phyloP scores from a whole-genome alignment of 2,888 invertebrate species.

The Stenodera caucasica region DNA sequence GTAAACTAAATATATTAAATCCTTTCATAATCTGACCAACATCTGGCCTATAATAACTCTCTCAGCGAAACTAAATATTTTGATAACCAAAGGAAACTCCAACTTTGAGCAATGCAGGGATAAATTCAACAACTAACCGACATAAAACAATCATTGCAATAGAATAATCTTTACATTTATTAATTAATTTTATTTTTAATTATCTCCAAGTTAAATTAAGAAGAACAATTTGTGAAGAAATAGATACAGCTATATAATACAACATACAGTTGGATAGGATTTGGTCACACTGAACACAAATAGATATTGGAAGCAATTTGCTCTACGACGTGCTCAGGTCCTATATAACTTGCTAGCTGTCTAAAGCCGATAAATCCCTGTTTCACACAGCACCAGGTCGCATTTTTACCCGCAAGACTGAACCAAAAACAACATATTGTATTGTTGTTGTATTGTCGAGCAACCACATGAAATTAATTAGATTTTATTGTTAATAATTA shows the following conservation, averaged over 20 bases:
- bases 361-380: conserved; percentile 44
- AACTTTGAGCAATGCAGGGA: neutral
- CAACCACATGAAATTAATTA: conserved; percentile 26
- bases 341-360: conserved; percentile 31
- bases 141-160: too few species aligned
- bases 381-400: conserved; percentile 24
- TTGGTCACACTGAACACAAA: conserved; percentile 23
- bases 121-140: too few species aligned
- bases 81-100: neutral
- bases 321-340: conserved; percentile 43
- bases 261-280: conserved; percentile 4
- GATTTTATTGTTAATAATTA: too few species aligned
- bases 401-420: conserved; percentile 17
- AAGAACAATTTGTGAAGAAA: neutral
- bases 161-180: too few species aligned
- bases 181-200: too few species aligned
- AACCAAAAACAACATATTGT: conserved; percentile 33
- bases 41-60: neutral
- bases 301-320: conserved; percentile 48
- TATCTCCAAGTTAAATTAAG: too few species aligned
- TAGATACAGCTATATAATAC: too few species aligned
- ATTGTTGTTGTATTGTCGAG: conserved; percentile 21
- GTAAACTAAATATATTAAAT: neutral
- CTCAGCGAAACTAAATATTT: neutral
- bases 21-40: neutral